phyloP scores from a whole-genome alignment of 2,113 vertebrate species.

The Capra hircus region DNA sequence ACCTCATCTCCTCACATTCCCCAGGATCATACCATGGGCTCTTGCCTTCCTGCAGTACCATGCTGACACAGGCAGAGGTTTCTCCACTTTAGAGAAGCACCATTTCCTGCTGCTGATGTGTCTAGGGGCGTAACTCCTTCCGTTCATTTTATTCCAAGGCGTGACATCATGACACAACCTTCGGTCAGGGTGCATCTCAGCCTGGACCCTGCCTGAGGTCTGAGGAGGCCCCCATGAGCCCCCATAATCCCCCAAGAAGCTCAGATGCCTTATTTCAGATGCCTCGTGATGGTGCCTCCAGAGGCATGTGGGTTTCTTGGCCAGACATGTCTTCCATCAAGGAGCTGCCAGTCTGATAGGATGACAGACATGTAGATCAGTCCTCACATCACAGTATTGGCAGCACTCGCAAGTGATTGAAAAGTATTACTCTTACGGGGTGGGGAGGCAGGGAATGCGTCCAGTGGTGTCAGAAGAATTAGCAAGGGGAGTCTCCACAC shows the following conservation, averaged over 20 bases:
- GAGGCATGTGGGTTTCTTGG: neutral
- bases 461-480: neutral
- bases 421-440: rapidly evolving
- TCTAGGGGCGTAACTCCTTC: neutral
- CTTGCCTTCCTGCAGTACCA: neutral
- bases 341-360: neutral
- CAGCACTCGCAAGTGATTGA: neutral
- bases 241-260: neutral
- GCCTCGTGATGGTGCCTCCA: neutral
- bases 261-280: neutral
- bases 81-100: neutral
- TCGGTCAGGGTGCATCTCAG: neutral
- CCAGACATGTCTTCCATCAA: neutral
- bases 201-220: neutral
- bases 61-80: neutral
- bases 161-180: neutral
- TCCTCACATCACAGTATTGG: neutral
- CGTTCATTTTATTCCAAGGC: neutral
- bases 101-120: neutral
- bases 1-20: neutral
- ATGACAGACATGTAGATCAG: neutral
- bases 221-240: neutral
- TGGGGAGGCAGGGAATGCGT: neutral
- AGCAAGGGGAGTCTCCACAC: neutral
- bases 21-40: neutral